Conservation (phyloP, 2,888 invertebrate species). For the Omphaloscelis lunosa region DNA sequence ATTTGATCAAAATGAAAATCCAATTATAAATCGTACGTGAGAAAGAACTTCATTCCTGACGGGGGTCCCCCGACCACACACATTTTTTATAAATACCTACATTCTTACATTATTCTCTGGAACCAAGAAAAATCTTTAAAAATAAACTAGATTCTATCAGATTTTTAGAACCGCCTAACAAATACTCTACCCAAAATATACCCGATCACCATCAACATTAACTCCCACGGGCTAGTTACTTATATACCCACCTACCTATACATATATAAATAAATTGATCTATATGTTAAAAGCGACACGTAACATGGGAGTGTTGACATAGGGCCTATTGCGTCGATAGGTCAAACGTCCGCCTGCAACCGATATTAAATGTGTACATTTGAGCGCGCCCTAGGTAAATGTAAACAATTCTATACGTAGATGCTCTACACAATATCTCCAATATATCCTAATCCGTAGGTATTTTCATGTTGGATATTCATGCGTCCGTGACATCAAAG, state of each 20-base stretch:
- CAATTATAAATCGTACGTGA: no score
- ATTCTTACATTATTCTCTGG: not conserved
- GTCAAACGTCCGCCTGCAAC: slow-evolving; percentile 72
- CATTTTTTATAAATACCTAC: not conserved
- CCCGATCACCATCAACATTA: slow-evolving; percentile 1
- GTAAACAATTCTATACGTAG: slow-evolving; percentile 77
- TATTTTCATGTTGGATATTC: slow-evolving; percentile 70
- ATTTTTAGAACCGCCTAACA: not conserved
- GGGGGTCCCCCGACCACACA: no score
- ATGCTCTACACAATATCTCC: slow-evolving; percentile 74
- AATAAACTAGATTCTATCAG: not conserved
- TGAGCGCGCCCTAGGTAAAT: slow-evolving; percentile 78
- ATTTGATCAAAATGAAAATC: no score
- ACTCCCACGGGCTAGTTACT: slow-evolving; percentile 26
- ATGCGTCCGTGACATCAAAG: slow-evolving; percentile 69
- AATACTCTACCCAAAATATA: slow-evolving; percentile 11
- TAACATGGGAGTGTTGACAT: slow-evolving; percentile 68
- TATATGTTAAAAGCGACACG: slow-evolving; percentile 65
- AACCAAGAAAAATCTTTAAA: no score
- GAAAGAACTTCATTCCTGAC: no score
- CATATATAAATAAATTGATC: slow-evolving; percentile 60
- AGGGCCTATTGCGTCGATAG: slow-evolving; percentile 66
- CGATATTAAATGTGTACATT: slow-evolving; percentile 86
- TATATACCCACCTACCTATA: not conserved
- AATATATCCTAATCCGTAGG: slow-evolving; percentile 69